These are phyloP conservation scores for Lithophane semibrunnea DNA, from an alignment of 2,888 invertebrate species.

Conservation along the genomic window DNA sequence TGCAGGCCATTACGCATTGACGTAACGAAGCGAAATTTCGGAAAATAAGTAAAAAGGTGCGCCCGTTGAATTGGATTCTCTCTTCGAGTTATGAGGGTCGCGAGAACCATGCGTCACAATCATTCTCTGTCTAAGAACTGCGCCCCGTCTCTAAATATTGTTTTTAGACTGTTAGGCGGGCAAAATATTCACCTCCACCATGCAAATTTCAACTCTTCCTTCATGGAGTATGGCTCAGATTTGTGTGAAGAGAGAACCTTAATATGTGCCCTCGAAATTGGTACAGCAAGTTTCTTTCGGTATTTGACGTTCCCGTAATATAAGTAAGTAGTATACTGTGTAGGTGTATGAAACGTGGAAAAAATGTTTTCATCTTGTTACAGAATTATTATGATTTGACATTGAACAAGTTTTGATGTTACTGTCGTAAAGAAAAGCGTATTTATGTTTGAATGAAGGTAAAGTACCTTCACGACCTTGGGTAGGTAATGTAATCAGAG, in stretches of 20 bases:
- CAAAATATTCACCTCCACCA: slow-evolving; percentile 56
- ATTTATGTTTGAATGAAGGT: slow-evolving; percentile 7
- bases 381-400: slow-evolving; percentile 33
- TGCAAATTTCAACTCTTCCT: slow-evolving; percentile 60
- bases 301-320: slow-evolving; percentile 72
- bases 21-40: slow-evolving; percentile 69
- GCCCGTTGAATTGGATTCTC: slow-evolving; percentile 72
- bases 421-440: slow-evolving; percentile 13
- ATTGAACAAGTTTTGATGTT: slow-evolving; percentile 26
- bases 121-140: slow-evolving; percentile 79
- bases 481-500: background rate
- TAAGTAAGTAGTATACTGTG: slow-evolving; percentile 53
- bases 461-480: background rate
- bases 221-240: slow-evolving; percentile 32
- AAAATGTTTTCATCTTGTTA: slow-evolving; percentile 53
- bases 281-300: slow-evolving; percentile 70
- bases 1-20: slow-evolving; percentile 62
- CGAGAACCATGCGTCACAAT: slow-evolving; percentile 78
- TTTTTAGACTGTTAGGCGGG: slow-evolving; percentile 72
- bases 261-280: slow-evolving; percentile 62
- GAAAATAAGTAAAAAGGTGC: slow-evolving; percentile 72
- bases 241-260: slow-evolving; percentile 19
- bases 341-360: slow-evolving; percentile 41
- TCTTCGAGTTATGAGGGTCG: slow-evolving; percentile 75
- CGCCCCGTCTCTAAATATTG: slow-evolving; percentile 77